These are phyloP conservation scores for Eudyptes chrysolophus DNA, from an alignment of 2,113 vertebrate species.

Conservation along the genomic window DNA sequence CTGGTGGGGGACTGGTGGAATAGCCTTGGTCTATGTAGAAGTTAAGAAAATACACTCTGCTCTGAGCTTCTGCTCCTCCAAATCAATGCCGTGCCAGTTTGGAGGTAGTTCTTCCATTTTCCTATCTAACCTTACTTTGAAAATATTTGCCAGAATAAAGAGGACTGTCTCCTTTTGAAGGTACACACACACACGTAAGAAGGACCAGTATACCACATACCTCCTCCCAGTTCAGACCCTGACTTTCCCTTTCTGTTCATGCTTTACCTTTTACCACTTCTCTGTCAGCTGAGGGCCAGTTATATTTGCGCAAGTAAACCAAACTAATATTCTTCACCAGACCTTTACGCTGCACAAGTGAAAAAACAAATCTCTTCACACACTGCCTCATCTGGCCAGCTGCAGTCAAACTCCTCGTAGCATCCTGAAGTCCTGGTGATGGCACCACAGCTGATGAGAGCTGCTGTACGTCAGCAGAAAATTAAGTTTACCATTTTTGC, in stretches of 20 bases:
- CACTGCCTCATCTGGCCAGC: neutral
- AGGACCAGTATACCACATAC: neutral
- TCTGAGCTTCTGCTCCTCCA: neutral
- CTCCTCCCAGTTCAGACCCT: neutral
- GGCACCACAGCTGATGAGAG: neutral
- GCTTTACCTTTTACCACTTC: neutral
- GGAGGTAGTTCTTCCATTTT: neutral
- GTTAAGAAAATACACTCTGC: neutral
- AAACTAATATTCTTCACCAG: neutral
- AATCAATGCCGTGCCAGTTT: accelerated
- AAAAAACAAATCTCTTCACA: neutral
- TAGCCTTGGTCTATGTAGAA: accelerated
- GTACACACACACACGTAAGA: neutral
- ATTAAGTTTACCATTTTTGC: neutral
- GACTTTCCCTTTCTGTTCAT: neutral
- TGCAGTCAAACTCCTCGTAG: neutral
- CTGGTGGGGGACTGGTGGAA: neutral
- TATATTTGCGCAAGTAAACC: neutral
- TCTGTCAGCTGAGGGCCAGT: neutral
- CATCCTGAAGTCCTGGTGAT: neutral
- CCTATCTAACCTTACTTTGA: neutral
- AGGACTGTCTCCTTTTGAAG: neutral
- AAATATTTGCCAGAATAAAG: neutral
- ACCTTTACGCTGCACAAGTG: neutral
- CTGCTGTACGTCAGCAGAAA: neutral